These are phyloP conservation scores for Rhingia rostrata DNA, from an alignment of 2,888 invertebrate genomes.

Conservation along the genomic window DNA sequence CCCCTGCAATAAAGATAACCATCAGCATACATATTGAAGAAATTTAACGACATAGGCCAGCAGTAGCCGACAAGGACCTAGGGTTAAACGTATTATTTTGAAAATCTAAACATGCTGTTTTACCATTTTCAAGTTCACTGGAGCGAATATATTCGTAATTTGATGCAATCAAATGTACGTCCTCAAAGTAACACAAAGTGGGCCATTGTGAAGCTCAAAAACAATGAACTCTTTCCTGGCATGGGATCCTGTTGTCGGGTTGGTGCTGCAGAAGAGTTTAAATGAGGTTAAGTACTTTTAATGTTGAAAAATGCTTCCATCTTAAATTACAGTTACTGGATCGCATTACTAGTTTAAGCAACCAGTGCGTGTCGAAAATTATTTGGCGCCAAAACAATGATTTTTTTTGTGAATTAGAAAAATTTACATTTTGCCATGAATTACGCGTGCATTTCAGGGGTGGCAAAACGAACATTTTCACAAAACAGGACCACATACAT, in stretches of 20 bases:
- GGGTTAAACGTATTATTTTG: constrained; percentile 47
- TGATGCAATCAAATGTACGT: constrained; percentile 69
- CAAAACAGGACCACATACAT: constrained; percentile 13
- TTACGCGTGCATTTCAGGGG: not conserved
- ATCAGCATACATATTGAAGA: constrained; percentile 57
- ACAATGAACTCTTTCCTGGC: constrained; percentile 23
- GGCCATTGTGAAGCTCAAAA: constrained; percentile 20
- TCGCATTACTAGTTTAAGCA: constrained; percentile 47
- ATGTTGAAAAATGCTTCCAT: constrained; percentile 54
- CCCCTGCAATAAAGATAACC: constrained; percentile 41
- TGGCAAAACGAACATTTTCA: constrained; percentile 3
- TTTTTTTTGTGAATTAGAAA: constrained; percentile 33
- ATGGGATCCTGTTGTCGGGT: not conserved
- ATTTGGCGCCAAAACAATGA: constrained; percentile 23
- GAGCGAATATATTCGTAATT: constrained; percentile 68
- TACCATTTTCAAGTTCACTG: constrained; percentile 71
- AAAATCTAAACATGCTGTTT: constrained; percentile 70
- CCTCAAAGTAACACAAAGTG: not conserved
- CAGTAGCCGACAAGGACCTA: not conserved
- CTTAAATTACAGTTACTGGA: constrained; percentile 41
- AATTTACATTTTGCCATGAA: constrained; percentile 63
- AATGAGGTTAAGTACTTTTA: not conserved
- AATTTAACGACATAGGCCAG: constrained; percentile 64
- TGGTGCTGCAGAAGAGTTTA: constrained; percentile 2
- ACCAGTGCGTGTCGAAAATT: not conserved